Base-by-base conservation (phyloP, 2,888 invertebrate species). In the Therioaphis trifolii region DNA sequence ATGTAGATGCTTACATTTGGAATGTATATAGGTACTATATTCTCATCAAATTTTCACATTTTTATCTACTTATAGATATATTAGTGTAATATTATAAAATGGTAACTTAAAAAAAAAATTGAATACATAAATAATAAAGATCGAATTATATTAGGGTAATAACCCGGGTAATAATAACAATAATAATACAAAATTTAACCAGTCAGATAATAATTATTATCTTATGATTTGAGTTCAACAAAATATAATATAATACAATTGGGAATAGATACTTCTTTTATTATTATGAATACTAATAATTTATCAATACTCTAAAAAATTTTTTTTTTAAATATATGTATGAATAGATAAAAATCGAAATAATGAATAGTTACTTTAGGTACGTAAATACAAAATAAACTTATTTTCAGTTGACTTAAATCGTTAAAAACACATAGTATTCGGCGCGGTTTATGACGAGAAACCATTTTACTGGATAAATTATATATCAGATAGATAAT, bases 51-150 rank as follows among this genome's bases (percentile, higher is more conserved):
- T 46, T 14, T 74, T 74, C 35, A 74, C 35, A 72, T 1, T 49
- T 71, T 49, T 5, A 49, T 72, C 29, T 72, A 29, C 29, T 15
- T 49, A 43, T 4, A 5, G 7, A 35, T 7, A 35, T 35, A 35
- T 35, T 66, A 40, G n/a, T 27, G 18, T 15, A 46, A 46, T 43
- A 40, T 49, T 35, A 40, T 40, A 55, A 55, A 74, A 74, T 74
- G 74, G 74, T 74, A 74, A 74, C 55, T 74, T 4, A 40, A 74
- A 40, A 35, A 74, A 49, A 66, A 66, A 58, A 55, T 72, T 52
- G 55, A 35, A 61, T 14, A n/a, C n/a, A n/a, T n/a, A n/a, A n/a
- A 55, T 55, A 55, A 35, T 74, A 55, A 74, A 55, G 40, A 74
- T 72, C 49, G 52, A 52, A 52, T 40, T 66, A 40, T 68, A 18